These are phyloP conservation scores for Gymnodraco acuticeps DNA, from an alignment of 2,797 vertebrate genomes.

Conservation along the genomic window DNA sequence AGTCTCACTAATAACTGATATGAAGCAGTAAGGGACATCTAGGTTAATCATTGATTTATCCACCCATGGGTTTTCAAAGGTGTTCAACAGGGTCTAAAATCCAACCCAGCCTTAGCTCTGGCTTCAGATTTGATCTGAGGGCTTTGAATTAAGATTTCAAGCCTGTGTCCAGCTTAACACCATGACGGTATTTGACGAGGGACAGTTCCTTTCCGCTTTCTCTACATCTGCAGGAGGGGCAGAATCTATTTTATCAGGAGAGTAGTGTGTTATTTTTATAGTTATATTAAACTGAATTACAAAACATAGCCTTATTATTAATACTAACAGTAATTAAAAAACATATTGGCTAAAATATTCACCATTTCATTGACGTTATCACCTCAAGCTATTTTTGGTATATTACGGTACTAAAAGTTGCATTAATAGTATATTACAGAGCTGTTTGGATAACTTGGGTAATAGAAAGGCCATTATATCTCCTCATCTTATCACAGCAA, in stretches of 20 bases:
- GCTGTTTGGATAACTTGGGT: not conserved
- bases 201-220: not conserved
- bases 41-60: constrained; percentile 49
- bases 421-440: not conserved
- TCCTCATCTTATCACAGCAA: constrained; percentile 60
- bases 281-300: not conserved
- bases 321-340: not conserved
- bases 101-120: not conserved
- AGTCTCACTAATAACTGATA: constrained; percentile 57
- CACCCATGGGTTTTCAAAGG: not conserved
- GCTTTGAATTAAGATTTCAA: constrained; percentile 1
- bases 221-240: constrained; percentile 4
- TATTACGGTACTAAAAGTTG: not conserved
- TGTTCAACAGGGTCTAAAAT: constrained; percentile 6
- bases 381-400: constrained; percentile 8
- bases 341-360: not conserved
- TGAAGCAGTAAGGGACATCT: constrained; percentile 42
- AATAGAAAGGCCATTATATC: constrained; percentile 41
- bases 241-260: not conserved
- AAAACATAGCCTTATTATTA: not conserved
- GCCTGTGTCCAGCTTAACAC: not conserved
- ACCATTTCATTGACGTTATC: not conserved
- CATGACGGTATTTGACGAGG: not conserved
- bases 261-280: not conserved
- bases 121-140: not conserved